Evolutionary conservation across 2,113 vertebrate genomes (phyloP).

Genomic region (Anhinga rufa): DNA sequence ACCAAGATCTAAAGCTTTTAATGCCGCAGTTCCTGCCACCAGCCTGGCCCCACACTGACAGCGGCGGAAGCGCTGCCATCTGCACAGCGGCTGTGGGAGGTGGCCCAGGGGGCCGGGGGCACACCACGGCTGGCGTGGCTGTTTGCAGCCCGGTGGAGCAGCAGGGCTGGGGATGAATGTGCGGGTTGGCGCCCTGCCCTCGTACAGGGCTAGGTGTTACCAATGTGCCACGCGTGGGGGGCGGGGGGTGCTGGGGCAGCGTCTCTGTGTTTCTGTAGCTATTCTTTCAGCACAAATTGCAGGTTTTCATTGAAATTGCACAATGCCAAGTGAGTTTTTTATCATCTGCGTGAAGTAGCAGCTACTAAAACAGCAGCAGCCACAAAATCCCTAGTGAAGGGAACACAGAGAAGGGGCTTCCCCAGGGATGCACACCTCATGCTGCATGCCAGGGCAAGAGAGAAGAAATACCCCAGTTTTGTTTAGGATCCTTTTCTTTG

Average conservation of each 20-base stretch:
- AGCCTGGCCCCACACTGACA: neutral
- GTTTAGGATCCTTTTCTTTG: neutral
- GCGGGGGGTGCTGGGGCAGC: neutral
- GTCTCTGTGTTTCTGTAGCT: neutral
- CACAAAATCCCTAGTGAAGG: neutral
- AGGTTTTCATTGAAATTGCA: neutral
- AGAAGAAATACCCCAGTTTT: neutral
- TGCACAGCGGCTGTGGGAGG: neutral
- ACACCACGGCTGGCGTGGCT: neutral
- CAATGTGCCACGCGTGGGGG: fast-evolving
- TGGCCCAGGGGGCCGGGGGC: neutral
- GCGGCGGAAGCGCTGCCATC: neutral
- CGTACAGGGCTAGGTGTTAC: neutral
- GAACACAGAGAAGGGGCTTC: neutral
- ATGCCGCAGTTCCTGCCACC: neutral
- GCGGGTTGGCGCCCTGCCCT: neutral
- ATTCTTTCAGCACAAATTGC: neutral
- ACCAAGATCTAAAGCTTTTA: neutral
- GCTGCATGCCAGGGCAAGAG: neutral
- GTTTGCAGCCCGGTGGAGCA: fast-evolving
- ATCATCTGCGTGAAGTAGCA: fast-evolving
- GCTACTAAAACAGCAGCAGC: neutral
- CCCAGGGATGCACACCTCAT: neutral
- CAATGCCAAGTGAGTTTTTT: neutral
- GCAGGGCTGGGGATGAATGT: neutral